These are phyloP conservation scores for Chymomyza amoena DNA, from an alignment of 2,888 invertebrate genomes.

Conservation along the genomic window DNA sequence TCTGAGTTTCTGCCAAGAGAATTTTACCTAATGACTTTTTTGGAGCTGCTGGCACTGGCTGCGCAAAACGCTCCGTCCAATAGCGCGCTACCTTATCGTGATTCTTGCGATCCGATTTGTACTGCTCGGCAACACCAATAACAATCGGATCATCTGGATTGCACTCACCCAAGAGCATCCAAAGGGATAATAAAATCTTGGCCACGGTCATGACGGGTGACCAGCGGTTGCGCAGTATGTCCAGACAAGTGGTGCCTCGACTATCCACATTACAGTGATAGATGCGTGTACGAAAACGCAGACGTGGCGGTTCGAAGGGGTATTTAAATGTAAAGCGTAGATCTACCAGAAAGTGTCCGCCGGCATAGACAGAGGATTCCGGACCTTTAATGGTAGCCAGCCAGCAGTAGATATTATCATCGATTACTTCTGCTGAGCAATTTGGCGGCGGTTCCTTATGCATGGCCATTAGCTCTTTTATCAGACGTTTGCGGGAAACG, in stretches of 20 bases:
- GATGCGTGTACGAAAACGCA: conserved; percentile 56
- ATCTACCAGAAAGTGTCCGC: conserved; percentile 50
- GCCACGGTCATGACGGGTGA: conserved; percentile 59
- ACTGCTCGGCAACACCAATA: conserved; percentile 56
- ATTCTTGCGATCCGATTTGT: conserved; percentile 53
- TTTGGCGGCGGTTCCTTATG: conserved; percentile 57
- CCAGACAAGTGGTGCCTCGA: conserved; percentile 56
- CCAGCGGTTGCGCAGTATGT: conserved; percentile 61
- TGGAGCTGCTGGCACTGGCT: background rate
- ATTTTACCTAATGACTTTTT: background rate
- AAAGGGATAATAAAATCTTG: conserved; percentile 56
- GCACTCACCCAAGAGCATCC: conserved; percentile 57
- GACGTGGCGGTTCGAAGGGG: conserved; percentile 56
- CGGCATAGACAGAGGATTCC: conserved; percentile 49
- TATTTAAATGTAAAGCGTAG: conserved; percentile 49
- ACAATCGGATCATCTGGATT: conserved; percentile 62
- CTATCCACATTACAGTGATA: conserved; percentile 65
- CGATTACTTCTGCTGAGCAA: conserved; percentile 44
- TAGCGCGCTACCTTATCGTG: conserved; percentile 55
- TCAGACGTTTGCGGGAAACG: conserved; percentile 36
- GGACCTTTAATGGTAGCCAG: conserved; percentile 47
- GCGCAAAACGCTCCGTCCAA: conserved; percentile 58
- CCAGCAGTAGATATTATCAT: conserved; percentile 52
- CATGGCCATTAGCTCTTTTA: conserved; percentile 49
- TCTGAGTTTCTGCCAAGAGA: too few species aligned